These are phyloP conservation scores for Brachyistius frenatus DNA, from an alignment of 2,113 vertebrate species.

Conservation along the genomic window DNA sequence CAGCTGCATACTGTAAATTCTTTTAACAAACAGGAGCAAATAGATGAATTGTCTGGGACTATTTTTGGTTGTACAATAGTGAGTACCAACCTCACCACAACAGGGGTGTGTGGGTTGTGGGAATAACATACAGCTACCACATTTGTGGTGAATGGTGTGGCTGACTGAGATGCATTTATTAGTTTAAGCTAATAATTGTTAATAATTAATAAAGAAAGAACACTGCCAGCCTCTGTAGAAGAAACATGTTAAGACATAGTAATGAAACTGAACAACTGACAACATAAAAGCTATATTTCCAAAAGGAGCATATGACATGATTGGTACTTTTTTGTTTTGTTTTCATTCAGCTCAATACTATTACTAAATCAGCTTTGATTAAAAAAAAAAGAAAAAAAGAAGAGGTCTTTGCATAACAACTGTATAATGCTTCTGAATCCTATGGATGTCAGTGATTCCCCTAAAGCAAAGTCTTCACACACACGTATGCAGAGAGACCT, in stretches of 20 bases:
- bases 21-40: no score
- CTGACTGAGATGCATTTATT: no score
- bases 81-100: neutral
- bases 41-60: neutral
- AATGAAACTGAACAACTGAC: no score
- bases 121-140: neutral
- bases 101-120: neutral
- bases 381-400: neutral
- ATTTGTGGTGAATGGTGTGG: neutral
- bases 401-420: neutral
- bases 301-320: neutral
- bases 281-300: no score
- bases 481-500: conserved; percentile 20
- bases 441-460: conserved; percentile 17
- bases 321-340: neutral
- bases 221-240: no score
- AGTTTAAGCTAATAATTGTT: no score
- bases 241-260: no score
- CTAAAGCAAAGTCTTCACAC: conserved; percentile 20
- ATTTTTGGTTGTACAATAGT: neutral
- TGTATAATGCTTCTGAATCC: conserved; percentile 28
- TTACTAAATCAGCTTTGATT: neutral
- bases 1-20: no score
- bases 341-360: neutral
- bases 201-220: no score